Percentiles rank a stretch among this genome's conserved stretches.
These are phyloP conservation scores for Thomomys bottae DNA, from an alignment of 2,113 vertebrate species.

Conservation along the genomic window DNA sequence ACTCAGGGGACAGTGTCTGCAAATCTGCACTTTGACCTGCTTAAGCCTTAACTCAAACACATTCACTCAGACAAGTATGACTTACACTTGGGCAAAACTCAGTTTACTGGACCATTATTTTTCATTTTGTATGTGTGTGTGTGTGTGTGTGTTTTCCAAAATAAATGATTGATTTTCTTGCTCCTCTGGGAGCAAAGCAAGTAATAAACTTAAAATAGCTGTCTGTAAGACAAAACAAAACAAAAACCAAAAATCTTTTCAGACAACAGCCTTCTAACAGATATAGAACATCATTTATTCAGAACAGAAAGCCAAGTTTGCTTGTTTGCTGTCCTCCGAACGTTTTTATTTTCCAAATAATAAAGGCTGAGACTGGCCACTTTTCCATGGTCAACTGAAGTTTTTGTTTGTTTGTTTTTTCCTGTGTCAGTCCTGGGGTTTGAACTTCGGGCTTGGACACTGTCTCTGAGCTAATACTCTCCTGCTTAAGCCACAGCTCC, in stretches of 20 bases:
- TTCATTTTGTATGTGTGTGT: constrained; percentile 2
- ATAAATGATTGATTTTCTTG: constrained; percentile 38
- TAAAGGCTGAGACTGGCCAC: background rate
- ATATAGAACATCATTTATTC: background rate
- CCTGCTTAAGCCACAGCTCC: too few species aligned
- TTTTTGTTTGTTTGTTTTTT: background rate
- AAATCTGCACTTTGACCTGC: constrained; percentile 14
- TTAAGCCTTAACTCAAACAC: constrained; percentile 10
- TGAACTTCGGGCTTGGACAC: too few species aligned
- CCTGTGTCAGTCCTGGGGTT: too few species aligned
- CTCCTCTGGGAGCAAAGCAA: constrained; percentile 6
- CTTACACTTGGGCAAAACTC: background rate
- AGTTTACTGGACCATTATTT: constrained; percentile 15
- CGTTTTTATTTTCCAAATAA: background rate
- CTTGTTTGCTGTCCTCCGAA: constrained; percentile 27
- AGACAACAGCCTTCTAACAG: constrained; percentile 32
- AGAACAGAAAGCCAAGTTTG: constrained; percentile 22
- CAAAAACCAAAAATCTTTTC: constrained; percentile 1
- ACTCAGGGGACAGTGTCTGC: constrained; percentile 6
- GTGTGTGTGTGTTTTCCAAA: background rate
- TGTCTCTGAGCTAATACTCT: too few species aligned
- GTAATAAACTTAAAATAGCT: constrained; percentile 52
- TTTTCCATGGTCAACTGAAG: constrained; percentile 12
- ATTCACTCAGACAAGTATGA: constrained; percentile 40
- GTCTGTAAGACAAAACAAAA: constrained; percentile 18